Percentiles rank a stretch among this genome's conserved stretches.
phyloP scores from a whole-genome alignment of 2,797 vertebrate species.

The Lacerta bilineata region DNA sequence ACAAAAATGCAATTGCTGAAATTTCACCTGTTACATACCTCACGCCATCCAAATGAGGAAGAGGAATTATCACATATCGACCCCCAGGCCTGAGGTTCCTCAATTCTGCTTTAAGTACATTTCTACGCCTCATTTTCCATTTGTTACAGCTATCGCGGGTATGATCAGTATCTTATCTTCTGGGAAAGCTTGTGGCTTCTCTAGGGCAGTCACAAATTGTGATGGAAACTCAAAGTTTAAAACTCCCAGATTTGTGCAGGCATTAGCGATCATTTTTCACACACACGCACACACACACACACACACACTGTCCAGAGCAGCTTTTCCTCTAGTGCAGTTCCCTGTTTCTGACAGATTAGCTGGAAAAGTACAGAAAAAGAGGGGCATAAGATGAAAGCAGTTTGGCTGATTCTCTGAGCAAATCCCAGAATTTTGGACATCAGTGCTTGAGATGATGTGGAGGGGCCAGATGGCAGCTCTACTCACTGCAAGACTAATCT shows the following conservation, averaged over 20 bases:
- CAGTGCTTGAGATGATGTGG: neutral
- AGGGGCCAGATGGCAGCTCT: neutral
- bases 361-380: neutral
- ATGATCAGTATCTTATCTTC: neutral
- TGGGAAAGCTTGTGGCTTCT: neutral
- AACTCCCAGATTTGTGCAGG: neutral
- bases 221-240: neutral
- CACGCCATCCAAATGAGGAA: no score
- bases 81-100: no score
- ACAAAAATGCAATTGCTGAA: neutral
- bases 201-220: neutral
- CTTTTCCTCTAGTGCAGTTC: neutral
- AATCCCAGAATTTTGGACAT: neutral
- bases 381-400: neutral
- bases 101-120: neutral
- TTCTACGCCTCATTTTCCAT: neutral
- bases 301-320: no score
- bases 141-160: neutral
- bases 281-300: no score
- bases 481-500: neutral
- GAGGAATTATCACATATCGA: no score
- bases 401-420: neutral
- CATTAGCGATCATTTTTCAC: neutral
- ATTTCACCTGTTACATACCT: neutral
- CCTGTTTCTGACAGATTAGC: neutral